Base-by-base conservation (phyloP, 2,888 invertebrate species). In the Automeris io region DNA sequence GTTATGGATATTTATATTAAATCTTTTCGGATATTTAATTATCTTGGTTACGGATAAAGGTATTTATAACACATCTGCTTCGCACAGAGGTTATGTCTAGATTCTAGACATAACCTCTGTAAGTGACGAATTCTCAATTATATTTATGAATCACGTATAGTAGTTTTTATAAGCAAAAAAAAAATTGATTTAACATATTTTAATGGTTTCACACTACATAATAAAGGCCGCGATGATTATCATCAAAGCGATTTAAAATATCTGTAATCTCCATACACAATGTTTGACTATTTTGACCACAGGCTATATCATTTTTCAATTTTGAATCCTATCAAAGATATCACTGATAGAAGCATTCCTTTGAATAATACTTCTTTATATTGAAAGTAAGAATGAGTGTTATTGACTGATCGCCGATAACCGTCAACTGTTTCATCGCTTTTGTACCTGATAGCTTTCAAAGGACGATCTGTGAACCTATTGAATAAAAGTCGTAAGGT, bases 261-360 rank as follows among this genome's bases (percentile, higher is more conserved):
- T 53, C 51, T 42, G 50, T 39, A 52, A 62, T 69, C 47, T 39
- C 43, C 36, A 39, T 35, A 54, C 46, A 49, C 47, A 38, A 54
- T 71, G 61, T 73, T 73, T 70, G 45, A 57, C 53, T 64, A 61
- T 68, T 70, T 64, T 68, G 72, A 77, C 79, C 78, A 60, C 73
- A 67, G 51, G 50, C 38, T 33, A 33, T 60, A 51, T 52, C 49
- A 51, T 56, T 53, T 52, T 61, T 53, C 62, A 57, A 57, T 57
- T 43, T 49, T 45, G 40, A 48, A 43, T 33, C 48, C 47, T 21
- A 35, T 8, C 39, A 66, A 73, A 72, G 43, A 55, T 66, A 69
- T 69, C 67, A 55, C 50, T 54, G 46, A 54, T 52, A 57, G 54
- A 54, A 52, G 56, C 50, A 55, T 63, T 59, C 29, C 39, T 43